Percentiles rank a stretch among this genome's conserved stretches.
Evolutionary conservation across 2,113 vertebrate genomes (phyloP).

Genomic region (Aythya baeri): DNA sequence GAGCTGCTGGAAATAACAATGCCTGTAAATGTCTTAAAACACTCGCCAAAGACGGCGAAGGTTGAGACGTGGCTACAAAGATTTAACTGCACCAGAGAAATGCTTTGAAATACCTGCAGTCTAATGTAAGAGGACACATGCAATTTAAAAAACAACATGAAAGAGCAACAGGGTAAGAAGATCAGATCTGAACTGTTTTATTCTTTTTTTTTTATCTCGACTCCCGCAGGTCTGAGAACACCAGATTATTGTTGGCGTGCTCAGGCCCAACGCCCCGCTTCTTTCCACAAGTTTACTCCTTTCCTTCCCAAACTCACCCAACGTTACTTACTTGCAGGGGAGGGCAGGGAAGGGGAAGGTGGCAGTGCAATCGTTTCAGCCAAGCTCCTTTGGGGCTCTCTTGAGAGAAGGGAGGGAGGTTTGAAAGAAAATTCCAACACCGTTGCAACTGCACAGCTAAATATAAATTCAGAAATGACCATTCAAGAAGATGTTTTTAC

Average conservation of each 20-base stretch:
- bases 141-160: neutral
- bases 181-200: neutral
- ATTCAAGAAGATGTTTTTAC: slow-evolving; percentile 20
- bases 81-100: neutral
- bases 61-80: neutral
- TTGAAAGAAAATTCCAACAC: neutral
- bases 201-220: neutral
- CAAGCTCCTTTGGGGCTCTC: neutral
- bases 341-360: neutral
- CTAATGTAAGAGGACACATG: neutral
- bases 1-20: neutral
- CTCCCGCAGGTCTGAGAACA: neutral
- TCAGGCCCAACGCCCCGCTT: neutral
- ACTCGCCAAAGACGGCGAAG: neutral
- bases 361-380: neutral
- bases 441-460: neutral
- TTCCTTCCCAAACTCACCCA: slow-evolving; percentile 10
- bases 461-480: slow-evolving; percentile 48
- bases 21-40: slow-evolving; percentile 1
- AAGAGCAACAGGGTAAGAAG: neutral
- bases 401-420: neutral
- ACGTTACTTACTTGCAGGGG: neutral
- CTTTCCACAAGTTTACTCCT: neutral
- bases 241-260: neutral
- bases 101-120: neutral